Percentiles rank a stretch among this genome's conserved stretches.
phyloP scores from a whole-genome alignment of 2,113 vertebrate species.

The Antigone vipio region DNA sequence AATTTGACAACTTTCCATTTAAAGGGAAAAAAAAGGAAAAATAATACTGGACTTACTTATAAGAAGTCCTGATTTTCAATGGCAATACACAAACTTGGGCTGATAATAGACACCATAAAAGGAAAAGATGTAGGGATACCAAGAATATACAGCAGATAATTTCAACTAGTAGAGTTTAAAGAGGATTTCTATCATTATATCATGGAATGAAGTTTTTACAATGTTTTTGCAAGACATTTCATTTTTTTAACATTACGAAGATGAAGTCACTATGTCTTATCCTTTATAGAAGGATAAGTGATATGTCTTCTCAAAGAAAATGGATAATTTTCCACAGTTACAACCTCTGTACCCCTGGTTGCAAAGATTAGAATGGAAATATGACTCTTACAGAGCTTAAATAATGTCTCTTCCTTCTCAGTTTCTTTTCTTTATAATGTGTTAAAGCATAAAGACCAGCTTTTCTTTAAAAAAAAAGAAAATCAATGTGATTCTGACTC shows the following conservation, averaged over 20 bases:
- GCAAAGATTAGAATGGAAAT: background rate
- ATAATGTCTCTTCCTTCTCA: background rate
- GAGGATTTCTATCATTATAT: background rate
- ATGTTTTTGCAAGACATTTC: background rate
- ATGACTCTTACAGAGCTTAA: background rate
- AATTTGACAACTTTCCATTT: background rate
- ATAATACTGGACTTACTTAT: background rate
- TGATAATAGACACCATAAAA: background rate
- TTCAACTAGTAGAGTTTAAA: background rate
- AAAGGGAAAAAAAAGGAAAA: background rate
- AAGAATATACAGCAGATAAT: background rate
- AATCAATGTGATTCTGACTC: background rate
- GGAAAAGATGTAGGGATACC: background rate
- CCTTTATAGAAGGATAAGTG: background rate
- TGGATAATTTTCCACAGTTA: background rate
- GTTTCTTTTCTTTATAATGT: background rate
- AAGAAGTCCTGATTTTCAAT: background rate
- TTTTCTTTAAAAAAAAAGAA: background rate
- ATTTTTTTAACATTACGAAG: background rate
- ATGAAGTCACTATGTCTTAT: background rate
- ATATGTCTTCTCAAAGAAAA: background rate
- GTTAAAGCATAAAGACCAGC: background rate
- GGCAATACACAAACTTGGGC: background rate
- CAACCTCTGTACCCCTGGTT: background rate
- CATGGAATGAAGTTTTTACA: background rate